Base-by-base conservation (phyloP, 92 coral and sea anemone species). In the Hydrozoanthus gracilis region DNA sequence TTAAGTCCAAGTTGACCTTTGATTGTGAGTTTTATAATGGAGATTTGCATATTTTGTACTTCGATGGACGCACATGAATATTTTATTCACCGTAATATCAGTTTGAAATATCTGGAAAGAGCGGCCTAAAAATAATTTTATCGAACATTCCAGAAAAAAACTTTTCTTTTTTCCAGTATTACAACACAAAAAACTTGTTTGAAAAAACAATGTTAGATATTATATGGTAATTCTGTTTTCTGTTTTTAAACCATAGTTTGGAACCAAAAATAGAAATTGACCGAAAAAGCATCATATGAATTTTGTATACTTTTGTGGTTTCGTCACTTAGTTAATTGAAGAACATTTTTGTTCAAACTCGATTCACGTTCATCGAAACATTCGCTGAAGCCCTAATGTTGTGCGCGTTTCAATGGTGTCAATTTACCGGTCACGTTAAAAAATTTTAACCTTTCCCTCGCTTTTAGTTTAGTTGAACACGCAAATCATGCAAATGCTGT, bases 31-130 rank as follows among this genome's bases (percentile, higher is more conserved):
- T 17, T 64, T 14, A 46, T 10, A 16, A 16, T 20, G 3, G 0
- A 44, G 39, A 79, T 61, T 79, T 79, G 84, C 84, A 79, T 80
- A 64, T 60, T 14, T 71, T 78, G 71, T 64, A 65, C 47, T 20
- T 80, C 18, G 48, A 46, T 61, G 45, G 75, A 80, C 74, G 85
- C 85, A 12, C 8, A 80, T 80, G 85, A 80, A 80, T 80, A 80
- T 80, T 80, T 80, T 65, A 80, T 80, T 64, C 71, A 18, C 3
- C 35, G 39, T 27, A 27, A 27, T 27, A 27, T 27, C 39, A 27
- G 39, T 27, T 27, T 27, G 39, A 15, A 4, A 67, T 67, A 7
- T 49, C 44, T 11, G 79, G 17, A 8, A 74, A 27, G 51, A 54
- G 17, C 66, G 17, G 46, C 35, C n/a, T 44, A 11, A 65, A 8